Percentiles rank a stretch among this genome's conserved stretches.
phyloP scores from a whole-genome alignment of 2,888 invertebrate species.

The Drosophila yooni region DNA sequence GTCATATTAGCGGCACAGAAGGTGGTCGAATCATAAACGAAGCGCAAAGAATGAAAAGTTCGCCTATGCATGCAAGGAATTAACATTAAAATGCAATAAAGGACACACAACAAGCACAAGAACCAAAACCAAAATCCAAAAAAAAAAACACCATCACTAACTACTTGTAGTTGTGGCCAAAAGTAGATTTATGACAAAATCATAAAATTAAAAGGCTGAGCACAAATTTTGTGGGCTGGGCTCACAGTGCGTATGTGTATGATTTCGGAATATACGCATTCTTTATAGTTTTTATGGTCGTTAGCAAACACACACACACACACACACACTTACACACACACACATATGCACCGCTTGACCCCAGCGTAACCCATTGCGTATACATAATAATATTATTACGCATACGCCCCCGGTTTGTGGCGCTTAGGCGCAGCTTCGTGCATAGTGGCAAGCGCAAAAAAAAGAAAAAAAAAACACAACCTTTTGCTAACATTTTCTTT shows the following conservation, averaged over 20 bases:
- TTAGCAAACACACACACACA: constrained; percentile 33
- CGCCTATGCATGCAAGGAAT: constrained; percentile 45
- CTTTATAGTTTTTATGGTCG: constrained; percentile 46
- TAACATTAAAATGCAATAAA: constrained; percentile 80
- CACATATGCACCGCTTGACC: constrained; percentile 41
- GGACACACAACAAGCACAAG: constrained; percentile 1
- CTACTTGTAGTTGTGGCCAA: constrained; percentile 9
- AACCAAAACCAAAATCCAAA: constrained; percentile 12
- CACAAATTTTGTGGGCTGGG: constrained; percentile 48
- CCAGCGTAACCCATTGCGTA: constrained; percentile 47
- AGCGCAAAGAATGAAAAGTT: constrained; percentile 21
- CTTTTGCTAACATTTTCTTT: constrained; percentile 12
- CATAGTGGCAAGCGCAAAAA: constrained; percentile 5
- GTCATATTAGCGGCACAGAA: constrained; percentile 64
- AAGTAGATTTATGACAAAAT: constrained; percentile 68
- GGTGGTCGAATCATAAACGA: constrained; percentile 48
- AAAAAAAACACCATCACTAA: not conserved
- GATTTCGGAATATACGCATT: constrained; percentile 21
- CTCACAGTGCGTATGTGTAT: constrained; percentile 64
- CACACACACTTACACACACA: constrained; percentile 8
- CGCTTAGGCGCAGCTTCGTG: constrained; percentile 45
- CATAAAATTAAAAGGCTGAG: constrained; percentile 66
- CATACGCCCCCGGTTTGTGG: constrained; percentile 45
- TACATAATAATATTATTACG: constrained; percentile 52
- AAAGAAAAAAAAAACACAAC: constrained; percentile 13